Conservation (phyloP, 2,888 invertebrate species). For the Ornithoptera priamus region DNA sequence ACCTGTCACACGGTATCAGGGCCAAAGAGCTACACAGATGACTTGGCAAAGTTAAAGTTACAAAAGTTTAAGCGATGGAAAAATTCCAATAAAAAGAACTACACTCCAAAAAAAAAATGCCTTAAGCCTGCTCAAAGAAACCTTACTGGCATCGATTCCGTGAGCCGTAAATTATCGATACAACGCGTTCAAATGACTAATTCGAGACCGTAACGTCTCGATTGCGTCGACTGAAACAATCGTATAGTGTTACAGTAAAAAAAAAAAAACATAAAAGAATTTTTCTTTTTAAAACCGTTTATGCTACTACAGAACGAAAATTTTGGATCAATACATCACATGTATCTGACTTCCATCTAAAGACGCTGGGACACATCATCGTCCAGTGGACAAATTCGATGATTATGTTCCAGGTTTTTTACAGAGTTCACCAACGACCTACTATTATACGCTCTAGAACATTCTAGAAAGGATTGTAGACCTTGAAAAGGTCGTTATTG, state of each 20-base stretch:
- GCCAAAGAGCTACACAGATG: constrained; percentile 22
- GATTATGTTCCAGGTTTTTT: no score
- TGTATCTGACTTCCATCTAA: no score
- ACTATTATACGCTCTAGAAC: no score
- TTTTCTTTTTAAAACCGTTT: neutral
- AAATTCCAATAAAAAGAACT: constrained; percentile 6
- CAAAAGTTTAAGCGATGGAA: constrained; percentile 24
- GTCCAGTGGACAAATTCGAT: no score
- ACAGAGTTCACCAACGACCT: no score
- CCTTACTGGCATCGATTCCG: constrained; percentile 37
- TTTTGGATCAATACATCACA: no score
- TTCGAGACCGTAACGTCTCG: constrained; percentile 31
- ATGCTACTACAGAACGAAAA: no score
- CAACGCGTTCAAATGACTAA: constrained; percentile 30
- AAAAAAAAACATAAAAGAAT: neutral
- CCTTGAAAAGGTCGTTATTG: no score
- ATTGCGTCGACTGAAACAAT: constrained; percentile 22
- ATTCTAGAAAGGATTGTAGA: no score
- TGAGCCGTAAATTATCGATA: constrained; percentile 34
- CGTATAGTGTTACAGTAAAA: constrained; percentile 22
- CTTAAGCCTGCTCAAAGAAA: constrained; percentile 35
- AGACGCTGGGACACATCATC: no score
- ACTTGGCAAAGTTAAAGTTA: constrained; percentile 30
- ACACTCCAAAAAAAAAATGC: constrained; percentile 10
- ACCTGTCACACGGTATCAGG: constrained; percentile 25